These are phyloP conservation scores for Ambastaia sidthimunki DNA, from an alignment of 2,797 vertebrate genomes.

Conservation along the genomic window DNA sequence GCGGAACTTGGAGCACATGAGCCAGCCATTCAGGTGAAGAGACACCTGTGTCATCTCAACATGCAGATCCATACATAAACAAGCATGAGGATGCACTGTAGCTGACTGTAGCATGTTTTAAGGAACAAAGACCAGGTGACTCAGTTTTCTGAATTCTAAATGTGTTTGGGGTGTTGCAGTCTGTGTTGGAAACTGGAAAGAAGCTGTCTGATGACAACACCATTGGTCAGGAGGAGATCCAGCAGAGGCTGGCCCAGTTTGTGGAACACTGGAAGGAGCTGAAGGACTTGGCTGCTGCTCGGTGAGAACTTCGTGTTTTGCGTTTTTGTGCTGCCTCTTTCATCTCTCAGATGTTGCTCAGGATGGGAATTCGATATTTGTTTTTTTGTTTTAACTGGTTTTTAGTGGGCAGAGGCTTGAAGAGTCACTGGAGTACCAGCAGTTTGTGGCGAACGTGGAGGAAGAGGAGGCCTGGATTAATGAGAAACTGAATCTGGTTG, in stretches of 20 bases:
- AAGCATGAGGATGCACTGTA: too few species aligned
- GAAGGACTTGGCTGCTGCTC: constrained; percentile 90
- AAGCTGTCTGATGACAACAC: constrained; percentile 98
- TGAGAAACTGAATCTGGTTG: constrained; percentile 96
- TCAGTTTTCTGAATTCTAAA: neutral
- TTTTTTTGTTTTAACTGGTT: neutral
- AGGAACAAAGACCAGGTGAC: neutral
- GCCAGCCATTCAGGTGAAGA: constrained; percentile 91
- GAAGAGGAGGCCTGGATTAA: constrained; percentile 99
- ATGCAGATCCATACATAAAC: neutral
- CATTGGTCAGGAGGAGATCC: constrained; percentile 97
- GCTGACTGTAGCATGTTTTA: neutral
- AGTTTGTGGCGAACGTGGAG: constrained; percentile 98
- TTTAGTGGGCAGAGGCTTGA: constrained; percentile 92
- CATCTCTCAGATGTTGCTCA: neutral
- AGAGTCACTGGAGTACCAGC: constrained; percentile 98
- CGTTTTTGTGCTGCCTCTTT: neutral
- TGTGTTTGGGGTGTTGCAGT: constrained; percentile 71
- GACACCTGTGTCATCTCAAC: neutral
- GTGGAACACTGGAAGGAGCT: constrained; percentile 97
- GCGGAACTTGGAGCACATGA: constrained; percentile 95
- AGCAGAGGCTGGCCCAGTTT: constrained; percentile 95
- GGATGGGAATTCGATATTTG: neutral
- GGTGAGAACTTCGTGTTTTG: constrained; percentile 71
- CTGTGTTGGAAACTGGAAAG: constrained; percentile 93